Evolutionary conservation across 2,888 invertebrate species (phyloP).

Genomic region (Craniophora ligustri): DNA sequence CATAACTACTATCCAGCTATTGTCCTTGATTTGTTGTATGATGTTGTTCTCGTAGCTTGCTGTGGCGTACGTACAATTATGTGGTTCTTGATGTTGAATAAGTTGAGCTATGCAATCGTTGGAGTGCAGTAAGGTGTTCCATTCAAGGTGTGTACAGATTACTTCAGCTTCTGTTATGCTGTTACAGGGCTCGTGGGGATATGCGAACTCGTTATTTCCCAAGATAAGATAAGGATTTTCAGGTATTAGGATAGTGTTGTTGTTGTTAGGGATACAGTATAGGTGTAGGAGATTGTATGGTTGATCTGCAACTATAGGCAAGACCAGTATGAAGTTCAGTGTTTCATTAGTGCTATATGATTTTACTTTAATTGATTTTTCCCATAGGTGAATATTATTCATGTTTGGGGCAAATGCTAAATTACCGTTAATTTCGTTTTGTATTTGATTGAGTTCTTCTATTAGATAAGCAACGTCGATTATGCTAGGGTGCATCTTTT

Average conservation of each 20-base stretch:
- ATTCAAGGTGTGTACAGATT: constrained; percentile 48
- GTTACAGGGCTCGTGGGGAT: constrained; percentile 48
- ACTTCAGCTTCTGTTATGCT: constrained; percentile 33
- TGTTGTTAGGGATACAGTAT: constrained; percentile 46
- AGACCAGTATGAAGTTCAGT: constrained; percentile 44
- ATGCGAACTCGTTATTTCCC: constrained; percentile 54
- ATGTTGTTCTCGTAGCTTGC: too few species aligned
- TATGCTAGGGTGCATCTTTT: constrained; percentile 36
- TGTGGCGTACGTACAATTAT: constrained; percentile 49
- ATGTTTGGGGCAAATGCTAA: constrained; percentile 15
- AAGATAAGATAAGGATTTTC: constrained; percentile 50
- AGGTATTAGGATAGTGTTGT: constrained; percentile 43
- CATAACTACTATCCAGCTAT: constrained; percentile 49
- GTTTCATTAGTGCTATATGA: constrained; percentile 43
- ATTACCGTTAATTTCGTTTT: constrained; percentile 16
- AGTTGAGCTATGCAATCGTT: constrained; percentile 49
- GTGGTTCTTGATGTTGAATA: constrained; percentile 49
- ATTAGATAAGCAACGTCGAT: constrained; percentile 17
- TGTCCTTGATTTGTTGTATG: constrained; percentile 52
- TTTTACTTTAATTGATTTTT: constrained; percentile 34
- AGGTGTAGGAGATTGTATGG: constrained; percentile 43
- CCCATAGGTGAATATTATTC: constrained; percentile 16
- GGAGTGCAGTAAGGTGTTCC: constrained; percentile 39
- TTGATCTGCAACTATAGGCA: constrained; percentile 45
- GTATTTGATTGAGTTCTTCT: constrained; percentile 24